A percentile compares a stretch with the other conserved stretches of the same genome.
Evolutionary conservation across 2,113 vertebrate genomes (phyloP).

Genomic region (Polyodon spathula): DNA sequence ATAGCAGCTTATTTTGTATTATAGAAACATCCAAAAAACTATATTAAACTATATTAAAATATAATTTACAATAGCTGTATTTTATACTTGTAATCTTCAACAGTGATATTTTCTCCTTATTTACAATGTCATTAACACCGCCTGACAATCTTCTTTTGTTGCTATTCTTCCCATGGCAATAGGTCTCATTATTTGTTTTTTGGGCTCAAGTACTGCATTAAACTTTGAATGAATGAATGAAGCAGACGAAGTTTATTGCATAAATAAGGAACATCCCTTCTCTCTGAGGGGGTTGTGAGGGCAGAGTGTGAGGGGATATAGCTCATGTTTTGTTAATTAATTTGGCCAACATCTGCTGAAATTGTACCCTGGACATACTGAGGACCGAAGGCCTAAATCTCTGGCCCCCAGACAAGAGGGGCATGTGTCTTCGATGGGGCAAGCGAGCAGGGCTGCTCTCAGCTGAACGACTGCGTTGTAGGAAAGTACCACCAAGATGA

Average conservation of each 20-base stretch:
- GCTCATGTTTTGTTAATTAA: conserved; percentile 92
- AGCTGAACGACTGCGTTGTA: conserved; percentile 96
- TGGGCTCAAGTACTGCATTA: neutral
- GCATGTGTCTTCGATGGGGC: conserved; percentile 66
- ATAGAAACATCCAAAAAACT: neutral
- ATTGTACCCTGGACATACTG: conserved; percentile 82
- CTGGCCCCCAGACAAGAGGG: conserved; percentile 71
- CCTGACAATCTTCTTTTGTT: neutral
- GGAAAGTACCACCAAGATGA: conserved; percentile 79
- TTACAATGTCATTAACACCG: neutral
- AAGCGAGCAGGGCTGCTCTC: conserved; percentile 94
- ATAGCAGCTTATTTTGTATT: neutral
- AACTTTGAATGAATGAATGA: neutral
- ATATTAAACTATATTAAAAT: too few relatives aligned
- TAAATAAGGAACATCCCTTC: conserved; percentile 30
- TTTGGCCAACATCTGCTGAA: conserved; percentile 93
- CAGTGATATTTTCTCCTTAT: neutral
- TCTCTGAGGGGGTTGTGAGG: neutral
- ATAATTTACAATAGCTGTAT: neutral
- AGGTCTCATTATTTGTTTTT: neutral
- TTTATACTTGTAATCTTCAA: conserved; percentile 1
- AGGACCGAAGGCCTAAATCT: conserved; percentile 88
- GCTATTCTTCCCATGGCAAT: neutral
- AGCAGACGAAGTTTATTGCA: conserved; percentile 52
- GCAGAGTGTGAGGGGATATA: conserved; percentile 34